Percentiles rank a stretch among this genome's conserved stretches.
phyloP scores from a whole-genome alignment of 2,797 vertebrate genomes.

The Arvicola amphibius region DNA sequence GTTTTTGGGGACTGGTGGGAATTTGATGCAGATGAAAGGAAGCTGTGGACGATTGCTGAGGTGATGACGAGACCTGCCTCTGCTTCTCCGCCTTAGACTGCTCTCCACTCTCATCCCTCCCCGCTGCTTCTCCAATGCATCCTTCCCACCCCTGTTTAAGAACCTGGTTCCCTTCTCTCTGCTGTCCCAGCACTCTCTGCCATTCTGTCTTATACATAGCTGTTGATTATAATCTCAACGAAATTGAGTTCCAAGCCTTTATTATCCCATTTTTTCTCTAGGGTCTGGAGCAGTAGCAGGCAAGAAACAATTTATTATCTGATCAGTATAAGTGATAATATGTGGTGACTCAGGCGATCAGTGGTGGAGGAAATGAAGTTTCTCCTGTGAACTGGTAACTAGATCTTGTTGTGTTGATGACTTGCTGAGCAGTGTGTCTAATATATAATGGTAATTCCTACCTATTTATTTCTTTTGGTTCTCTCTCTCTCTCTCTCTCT shows the following conservation, averaged over 20 bases:
- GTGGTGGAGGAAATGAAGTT: neutral
- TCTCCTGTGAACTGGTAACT: neutral
- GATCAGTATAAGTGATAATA: neutral
- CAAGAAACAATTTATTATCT: neutral
- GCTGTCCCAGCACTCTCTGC: neutral
- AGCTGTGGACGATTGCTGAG: neutral
- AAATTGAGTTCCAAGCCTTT: neutral
- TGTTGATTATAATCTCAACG: neutral
- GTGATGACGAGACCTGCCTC: fast-evolving
- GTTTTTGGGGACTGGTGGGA: too few relatives aligned
- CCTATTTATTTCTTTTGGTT: too few relatives aligned
- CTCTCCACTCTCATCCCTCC: neutral
- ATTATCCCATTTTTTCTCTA: neutral
- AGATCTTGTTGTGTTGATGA: neutral
- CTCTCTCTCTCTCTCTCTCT: too few relatives aligned
- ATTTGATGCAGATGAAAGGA: neutral
- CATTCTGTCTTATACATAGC: neutral
- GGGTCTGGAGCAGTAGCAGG: neutral
- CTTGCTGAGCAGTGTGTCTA: neutral
- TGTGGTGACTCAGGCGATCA: neutral
- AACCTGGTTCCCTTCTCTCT: neutral
- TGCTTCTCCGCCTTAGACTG: neutral
- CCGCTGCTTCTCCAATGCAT: neutral
- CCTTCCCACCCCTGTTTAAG: neutral
- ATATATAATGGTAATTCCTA: neutral